Conservation (phyloP, 2,113 vertebrate genomes). For the Pterophyllum scalare region DNA sequence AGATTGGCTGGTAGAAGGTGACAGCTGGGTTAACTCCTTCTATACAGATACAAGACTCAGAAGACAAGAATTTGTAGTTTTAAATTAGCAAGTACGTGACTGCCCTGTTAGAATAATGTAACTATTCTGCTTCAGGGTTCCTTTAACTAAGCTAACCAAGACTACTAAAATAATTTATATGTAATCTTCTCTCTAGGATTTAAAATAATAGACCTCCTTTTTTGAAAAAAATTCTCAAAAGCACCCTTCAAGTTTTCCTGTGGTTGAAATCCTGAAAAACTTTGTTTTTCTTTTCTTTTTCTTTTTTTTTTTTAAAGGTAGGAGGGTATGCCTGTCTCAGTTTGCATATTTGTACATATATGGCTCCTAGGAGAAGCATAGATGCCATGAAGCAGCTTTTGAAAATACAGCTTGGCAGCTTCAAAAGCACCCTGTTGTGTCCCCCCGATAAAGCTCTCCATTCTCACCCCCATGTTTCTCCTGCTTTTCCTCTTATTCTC, state of each 20-base stretch:
- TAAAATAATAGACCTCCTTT: conserved; percentile 3
- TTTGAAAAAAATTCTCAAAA: neutral
- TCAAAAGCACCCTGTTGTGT: conserved; percentile 48
- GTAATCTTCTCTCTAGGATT: neutral
- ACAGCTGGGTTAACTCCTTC: neutral
- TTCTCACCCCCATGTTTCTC: conserved; percentile 2
- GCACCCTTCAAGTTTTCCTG: conserved; percentile 3
- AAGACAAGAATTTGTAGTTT: neutral
- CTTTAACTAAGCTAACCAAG: neutral
- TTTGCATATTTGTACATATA: conserved; percentile 2
- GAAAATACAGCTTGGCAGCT: conserved; percentile 11
- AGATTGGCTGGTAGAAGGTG: neutral
- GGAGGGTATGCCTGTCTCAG: neutral
- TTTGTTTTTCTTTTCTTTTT: neutral
- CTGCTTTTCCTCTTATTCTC: conserved; percentile 4
- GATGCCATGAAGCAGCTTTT: conserved; percentile 29
- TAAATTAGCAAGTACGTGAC: neutral
- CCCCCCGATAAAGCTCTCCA: conserved; percentile 19
- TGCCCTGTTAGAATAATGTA: neutral
- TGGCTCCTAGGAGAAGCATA: conserved; percentile 22
- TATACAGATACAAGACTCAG: neutral
- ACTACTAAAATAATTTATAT: neutral
- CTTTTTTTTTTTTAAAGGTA: neutral
- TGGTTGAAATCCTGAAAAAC: conserved; percentile 4
- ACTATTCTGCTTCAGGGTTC: neutral